Base-by-base conservation (phyloP, 2,113 vertebrate genomes). In the Mirounga angustirostris region DNA sequence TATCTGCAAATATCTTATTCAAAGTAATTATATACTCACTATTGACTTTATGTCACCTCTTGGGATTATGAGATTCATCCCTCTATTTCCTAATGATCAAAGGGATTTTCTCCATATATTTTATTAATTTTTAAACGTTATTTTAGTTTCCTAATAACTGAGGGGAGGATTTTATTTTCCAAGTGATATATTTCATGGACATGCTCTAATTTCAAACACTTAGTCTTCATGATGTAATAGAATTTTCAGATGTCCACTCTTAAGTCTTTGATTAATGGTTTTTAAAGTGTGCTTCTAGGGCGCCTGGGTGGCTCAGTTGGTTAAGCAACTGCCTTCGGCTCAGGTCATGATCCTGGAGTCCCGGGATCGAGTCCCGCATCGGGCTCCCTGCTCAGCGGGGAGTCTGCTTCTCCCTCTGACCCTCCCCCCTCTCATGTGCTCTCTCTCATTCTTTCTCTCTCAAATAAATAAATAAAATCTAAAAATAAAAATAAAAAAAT, bases 121-220 rank as follows among this genome's bases (percentile, higher is more conserved):
- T 80, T 81, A 91, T n/a, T 65, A 61, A 80, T 80, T 85, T 95
- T 83, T 74, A 36, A 92, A 82, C 8, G 81, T 84, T 73, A 63
- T 52, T 73, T 86, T 92, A 69, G 52, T 54, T 30, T 90, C n/a
- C 87, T 36, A 76, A 67, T 89, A 43, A 74, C 26, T 52, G 52
- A 90, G 3, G 16, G 8, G 2, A 12, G 0, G 15, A 76, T 78
- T 95, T 91, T 79, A 84, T 95, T 81, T 94, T 12, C 13, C 22
- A 85, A 71, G 65, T 76, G 28, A 73, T 58, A 1, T 69, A 83
- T 54, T 96, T 89, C 19, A 61, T n/a, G 26, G 43, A 36, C 15
- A 33, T 67, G 0, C 5, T 85, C 6, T 92, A 67, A 81, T 15
- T 90, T 87, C 40, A 63, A 46, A 8, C 76, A 85, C 4, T 85